Percentiles rank a stretch among this genome's conserved stretches.
Conservation (phyloP, 2,888 invertebrate genomes). For the Catocala nupta region DNA sequence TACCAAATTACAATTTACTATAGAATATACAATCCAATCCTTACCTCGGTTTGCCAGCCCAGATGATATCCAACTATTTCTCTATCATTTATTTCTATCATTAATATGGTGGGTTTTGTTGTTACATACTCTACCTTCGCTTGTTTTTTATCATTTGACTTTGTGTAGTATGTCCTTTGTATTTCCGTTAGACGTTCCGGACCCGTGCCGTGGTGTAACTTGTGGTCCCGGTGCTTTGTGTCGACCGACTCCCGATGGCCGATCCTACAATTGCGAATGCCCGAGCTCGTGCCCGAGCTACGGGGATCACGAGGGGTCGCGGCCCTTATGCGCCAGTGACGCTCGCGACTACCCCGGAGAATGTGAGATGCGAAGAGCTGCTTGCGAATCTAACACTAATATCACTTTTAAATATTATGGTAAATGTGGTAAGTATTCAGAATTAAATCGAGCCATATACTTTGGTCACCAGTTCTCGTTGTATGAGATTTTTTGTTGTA, state of each 20-base stretch:
- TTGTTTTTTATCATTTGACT: no score
- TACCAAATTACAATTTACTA: no score
- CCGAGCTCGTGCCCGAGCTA: slow-evolving; percentile 93
- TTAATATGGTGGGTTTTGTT: no score
- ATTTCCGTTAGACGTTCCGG: slow-evolving; percentile 83
- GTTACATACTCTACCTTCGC: no score
- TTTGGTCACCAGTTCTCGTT: no score
- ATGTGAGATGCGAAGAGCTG: slow-evolving; percentile 93
- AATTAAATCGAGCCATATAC: no score
- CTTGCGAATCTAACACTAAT: slow-evolving; percentile 91
- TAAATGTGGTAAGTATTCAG: slow-evolving; percentile 92
- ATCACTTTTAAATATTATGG: slow-evolving; percentile 94
- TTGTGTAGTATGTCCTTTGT: no score
- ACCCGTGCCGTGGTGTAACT: slow-evolving; percentile 92
- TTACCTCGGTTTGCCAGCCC: no score
- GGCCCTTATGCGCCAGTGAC: slow-evolving; percentile 94
- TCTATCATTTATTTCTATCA: no score
- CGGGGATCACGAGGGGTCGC: slow-evolving; percentile 93
- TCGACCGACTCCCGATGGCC: slow-evolving; percentile 89
- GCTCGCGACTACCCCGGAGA: slow-evolving; percentile 94
- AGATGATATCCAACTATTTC: no score
- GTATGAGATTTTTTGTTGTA: no score
- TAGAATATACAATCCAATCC: no score
- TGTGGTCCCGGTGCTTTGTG: slow-evolving; percentile 95
- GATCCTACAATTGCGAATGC: slow-evolving; percentile 92